A percentile compares a stretch with the other conserved stretches of the same genome.
Conservation (phyloP, 2,797 vertebrate genomes). For the Australoheros facetus region DNA sequence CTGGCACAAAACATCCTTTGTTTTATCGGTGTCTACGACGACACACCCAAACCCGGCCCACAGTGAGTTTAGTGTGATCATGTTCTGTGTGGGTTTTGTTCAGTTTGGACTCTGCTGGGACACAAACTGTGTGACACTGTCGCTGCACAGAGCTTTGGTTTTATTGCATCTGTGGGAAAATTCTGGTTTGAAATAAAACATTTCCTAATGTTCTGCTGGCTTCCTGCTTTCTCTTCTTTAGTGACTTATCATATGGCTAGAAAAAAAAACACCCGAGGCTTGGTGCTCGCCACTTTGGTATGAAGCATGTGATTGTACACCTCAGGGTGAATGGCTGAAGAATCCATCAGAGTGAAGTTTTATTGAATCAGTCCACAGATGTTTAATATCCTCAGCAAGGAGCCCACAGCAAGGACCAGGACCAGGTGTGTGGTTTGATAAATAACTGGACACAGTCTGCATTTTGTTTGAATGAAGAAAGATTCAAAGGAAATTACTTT, state of each 20-base stretch:
- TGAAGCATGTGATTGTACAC: slow-evolving; percentile 19
- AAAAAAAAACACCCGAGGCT: slow-evolving; percentile 1
- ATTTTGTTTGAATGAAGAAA: neutral
- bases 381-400: slow-evolving; percentile 22
- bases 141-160: neutral
- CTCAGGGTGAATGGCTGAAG: neutral
- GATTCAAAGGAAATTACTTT: neutral
- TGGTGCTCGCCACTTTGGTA: neutral
- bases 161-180: neutral
- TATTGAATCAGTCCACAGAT: neutral
- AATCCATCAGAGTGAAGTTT: neutral
- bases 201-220: neutral
- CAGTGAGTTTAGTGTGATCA: neutral
- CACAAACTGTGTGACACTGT: neutral
- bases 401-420: slow-evolving; percentile 3
- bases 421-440: neutral
- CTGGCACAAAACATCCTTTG: neutral
- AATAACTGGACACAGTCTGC: neutral
- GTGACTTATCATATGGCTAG: neutral
- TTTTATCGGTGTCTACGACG: neutral
- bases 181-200: slow-evolving; percentile 16
- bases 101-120: neutral
- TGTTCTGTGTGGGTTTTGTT: neutral
- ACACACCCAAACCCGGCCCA: neutral
- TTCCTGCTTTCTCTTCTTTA: slow-evolving; percentile 12